These are phyloP conservation scores for Drosophila ochracea DNA, from an alignment of 2,888 invertebrate genomes.

Conservation along the genomic window DNA sequence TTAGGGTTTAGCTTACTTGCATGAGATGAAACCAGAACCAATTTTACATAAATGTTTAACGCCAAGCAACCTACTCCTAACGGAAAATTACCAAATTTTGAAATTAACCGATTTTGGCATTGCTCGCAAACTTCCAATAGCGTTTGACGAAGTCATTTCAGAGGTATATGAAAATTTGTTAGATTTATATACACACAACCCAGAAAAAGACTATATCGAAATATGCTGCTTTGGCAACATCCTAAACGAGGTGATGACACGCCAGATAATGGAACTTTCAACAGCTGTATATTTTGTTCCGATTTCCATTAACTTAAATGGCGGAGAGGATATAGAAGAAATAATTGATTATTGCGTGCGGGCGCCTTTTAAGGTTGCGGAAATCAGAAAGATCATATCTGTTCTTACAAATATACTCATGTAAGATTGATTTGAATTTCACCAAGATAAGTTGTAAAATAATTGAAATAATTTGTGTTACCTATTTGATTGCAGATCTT, in stretches of 20 bases:
- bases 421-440: not conserved
- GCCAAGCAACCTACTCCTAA: not conserved
- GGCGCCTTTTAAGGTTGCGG: no score
- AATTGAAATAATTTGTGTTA: not conserved
- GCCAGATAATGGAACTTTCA: not conserved
- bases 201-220: no score
- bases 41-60: not conserved
- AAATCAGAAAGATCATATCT: not conserved
- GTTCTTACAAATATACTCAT: not conserved
- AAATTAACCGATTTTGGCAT: no score
- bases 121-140: rapidly evolving
- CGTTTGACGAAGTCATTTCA: no score
- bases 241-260: constrained; percentile 5
- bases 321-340: not conserved
- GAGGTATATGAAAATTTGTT: no score
- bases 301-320: not conserved
- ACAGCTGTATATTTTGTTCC: rapidly evolving
- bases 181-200: rapidly evolving
- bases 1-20: not conserved
- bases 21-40: not conserved
- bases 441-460: not conserved
- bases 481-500: not conserved
- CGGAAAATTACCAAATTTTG: not conserved
- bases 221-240: rapidly evolving
- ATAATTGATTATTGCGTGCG: not conserved